Conservation (phyloP, 1,140 invertebrate species). For the Rhopalosiphum maidis region DNA sequence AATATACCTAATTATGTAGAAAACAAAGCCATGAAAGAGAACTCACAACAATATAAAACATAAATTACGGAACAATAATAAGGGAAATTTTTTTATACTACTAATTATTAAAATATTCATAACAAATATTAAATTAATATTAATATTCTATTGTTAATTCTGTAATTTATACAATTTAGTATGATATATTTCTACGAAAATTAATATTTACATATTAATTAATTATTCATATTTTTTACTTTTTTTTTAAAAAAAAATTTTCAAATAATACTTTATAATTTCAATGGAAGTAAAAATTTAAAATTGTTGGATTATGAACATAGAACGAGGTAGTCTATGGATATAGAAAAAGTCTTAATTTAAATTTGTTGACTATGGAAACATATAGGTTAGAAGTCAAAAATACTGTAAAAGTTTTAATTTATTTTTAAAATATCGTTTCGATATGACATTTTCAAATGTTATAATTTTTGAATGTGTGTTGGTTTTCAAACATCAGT, state of each 20-base stretch:
- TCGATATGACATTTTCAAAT: neutral
- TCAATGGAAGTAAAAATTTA: neutral
- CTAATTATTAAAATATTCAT: neutral
- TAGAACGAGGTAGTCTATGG: too few relatives aligned
- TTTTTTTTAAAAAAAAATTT: neutral
- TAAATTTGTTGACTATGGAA: neutral
- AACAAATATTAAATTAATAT: neutral
- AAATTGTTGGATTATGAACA: neutral
- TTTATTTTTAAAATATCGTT: neutral
- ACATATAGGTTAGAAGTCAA: neutral
- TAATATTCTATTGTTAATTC: neutral
- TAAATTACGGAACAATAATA: neutral
- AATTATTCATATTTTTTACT: too few relatives aligned
- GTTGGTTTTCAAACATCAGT: neutral
- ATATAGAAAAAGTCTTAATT: neutral
- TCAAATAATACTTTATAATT: neutral
- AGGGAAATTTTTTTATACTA: neutral
- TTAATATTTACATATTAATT: too few relatives aligned
- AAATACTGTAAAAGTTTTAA: neutral
- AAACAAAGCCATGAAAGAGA: neutral
- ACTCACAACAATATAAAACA: neutral
- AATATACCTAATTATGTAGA: slow-evolving; percentile 18
- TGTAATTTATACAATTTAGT: neutral
- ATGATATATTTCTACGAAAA: neutral
- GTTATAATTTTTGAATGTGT: too few relatives aligned